These are phyloP conservation scores for Alligator sinensis DNA, from an alignment of 2,113 vertebrate species.

Conservation along the genomic window DNA sequence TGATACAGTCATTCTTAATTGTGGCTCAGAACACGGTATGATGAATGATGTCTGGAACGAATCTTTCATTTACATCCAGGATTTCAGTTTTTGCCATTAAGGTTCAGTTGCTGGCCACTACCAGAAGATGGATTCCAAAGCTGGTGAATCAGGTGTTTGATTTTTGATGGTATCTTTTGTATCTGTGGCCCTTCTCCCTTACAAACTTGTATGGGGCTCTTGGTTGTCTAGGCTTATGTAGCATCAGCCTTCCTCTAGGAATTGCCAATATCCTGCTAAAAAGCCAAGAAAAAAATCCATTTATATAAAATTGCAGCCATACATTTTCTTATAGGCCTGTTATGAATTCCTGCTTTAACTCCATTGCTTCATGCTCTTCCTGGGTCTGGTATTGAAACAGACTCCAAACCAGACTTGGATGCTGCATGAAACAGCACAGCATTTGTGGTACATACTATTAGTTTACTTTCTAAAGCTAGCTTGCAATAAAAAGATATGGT, in stretches of 20 bases:
- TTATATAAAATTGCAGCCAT: neutral
- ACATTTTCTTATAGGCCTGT: neutral
- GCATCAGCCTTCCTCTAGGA: neutral
- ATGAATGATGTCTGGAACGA: neutral
- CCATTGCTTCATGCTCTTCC: neutral
- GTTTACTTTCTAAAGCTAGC: slow-evolving; percentile 1
- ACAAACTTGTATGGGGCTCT: neutral
- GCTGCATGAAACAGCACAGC: neutral
- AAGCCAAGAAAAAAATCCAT: no score
- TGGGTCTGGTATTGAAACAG: neutral
- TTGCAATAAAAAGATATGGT: neutral
- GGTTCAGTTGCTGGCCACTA: neutral
- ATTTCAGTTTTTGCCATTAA: neutral
- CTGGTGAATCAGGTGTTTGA: neutral
- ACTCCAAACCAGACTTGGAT: no score
- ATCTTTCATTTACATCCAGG: neutral
- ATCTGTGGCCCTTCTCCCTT: neutral
- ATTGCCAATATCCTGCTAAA: no score
- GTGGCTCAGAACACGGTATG: slow-evolving; percentile 1
- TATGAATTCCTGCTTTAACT: neutral
- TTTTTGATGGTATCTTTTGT: neutral
- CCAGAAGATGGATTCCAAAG: neutral
- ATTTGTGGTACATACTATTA: neutral
- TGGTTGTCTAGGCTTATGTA: neutral
- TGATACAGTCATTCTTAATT: neutral